Conservation (phyloP, 37 sponge, comb jelly and placozoan genomes). For the Hormiphora californensis region DNA sequence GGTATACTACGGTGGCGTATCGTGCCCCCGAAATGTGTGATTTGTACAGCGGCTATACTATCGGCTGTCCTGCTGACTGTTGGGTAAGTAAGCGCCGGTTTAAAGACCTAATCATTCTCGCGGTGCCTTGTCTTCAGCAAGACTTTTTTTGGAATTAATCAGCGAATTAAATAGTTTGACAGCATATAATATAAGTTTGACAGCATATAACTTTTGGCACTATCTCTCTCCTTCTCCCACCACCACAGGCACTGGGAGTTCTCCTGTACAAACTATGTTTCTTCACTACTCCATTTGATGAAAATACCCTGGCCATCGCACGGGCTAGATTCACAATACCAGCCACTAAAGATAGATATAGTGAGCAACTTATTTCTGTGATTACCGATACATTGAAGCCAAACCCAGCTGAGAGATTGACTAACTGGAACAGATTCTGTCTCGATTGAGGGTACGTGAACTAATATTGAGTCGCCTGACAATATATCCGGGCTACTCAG, state of each 20-base stretch:
- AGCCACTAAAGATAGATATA: background rate
- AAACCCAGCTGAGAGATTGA: slow-evolving; percentile 20
- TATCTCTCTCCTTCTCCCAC: too few relatives aligned
- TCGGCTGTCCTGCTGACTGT: slow-evolving; percentile 79
- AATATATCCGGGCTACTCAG: background rate
- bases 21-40: slow-evolving; percentile 94
- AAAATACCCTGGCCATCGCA: slow-evolving; percentile 78
- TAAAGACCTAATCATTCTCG: too few relatives aligned
- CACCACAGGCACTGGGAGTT: slow-evolving; percentile 77
- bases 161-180: too few relatives aligned
- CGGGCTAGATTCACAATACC: slow-evolving; percentile 73
- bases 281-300: slow-evolving; percentile 90
- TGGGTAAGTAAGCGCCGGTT: slow-evolving; percentile 93
- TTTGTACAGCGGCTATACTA: slow-evolving; percentile 73
- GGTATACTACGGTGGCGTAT: slow-evolving; percentile 88
- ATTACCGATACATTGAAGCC: background rate
- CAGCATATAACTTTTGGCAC: too few relatives aligned
- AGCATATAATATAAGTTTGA: too few relatives aligned
- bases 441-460: slow-evolving; percentile 9
- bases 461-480: background rate
- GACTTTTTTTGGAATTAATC: too few relatives aligned
- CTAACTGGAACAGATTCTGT: background rate
- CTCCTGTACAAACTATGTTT: slow-evolving; percentile 93
- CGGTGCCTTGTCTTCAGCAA: too few relatives aligned
- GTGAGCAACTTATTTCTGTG: background rate